A percentile compares a stretch with the other conserved stretches of the same genome.
Evolutionary conservation across 2,113 vertebrate species (phyloP).

Genomic region (Phocoena phocoena): DNA sequence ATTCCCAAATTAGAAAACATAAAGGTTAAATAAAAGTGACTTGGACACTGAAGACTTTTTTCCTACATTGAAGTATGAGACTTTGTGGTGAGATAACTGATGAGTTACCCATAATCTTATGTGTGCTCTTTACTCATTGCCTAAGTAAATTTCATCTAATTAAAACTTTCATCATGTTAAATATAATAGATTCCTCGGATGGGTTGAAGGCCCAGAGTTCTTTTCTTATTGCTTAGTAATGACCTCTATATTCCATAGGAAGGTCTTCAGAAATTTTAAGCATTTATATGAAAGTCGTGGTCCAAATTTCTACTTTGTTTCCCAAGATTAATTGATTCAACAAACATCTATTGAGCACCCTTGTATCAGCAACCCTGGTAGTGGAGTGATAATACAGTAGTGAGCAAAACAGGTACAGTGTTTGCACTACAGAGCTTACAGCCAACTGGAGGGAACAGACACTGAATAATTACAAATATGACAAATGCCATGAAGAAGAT

Average conservation of each 20-base stretch:
- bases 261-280: not conserved
- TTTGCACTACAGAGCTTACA: not conserved
- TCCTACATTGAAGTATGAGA: not conserved
- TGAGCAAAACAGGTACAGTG: not conserved
- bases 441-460: not conserved
- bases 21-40: constrained; percentile 22
- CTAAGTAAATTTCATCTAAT: constrained; percentile 11
- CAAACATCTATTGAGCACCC: not conserved
- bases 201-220: not conserved
- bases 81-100: not conserved
- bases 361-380: not conserved
- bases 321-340: not conserved
- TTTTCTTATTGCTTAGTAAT: not conserved
- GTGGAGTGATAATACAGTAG: not conserved
- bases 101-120: not conserved
- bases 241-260: not conserved
- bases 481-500: not conserved
- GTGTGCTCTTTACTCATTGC: not conserved
- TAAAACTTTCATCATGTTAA: constrained; percentile 15
- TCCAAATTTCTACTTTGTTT: not conserved
- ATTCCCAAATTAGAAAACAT: not conserved
- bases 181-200: not conserved
- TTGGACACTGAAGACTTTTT: not conserved
- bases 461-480: not conserved
- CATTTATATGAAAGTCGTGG: not conserved